Evolutionary conservation across 2,888 invertebrate genomes (phyloP), one percentile per base, ranked within the genome.

Genomic region (Dendrolimus houi): DNA sequence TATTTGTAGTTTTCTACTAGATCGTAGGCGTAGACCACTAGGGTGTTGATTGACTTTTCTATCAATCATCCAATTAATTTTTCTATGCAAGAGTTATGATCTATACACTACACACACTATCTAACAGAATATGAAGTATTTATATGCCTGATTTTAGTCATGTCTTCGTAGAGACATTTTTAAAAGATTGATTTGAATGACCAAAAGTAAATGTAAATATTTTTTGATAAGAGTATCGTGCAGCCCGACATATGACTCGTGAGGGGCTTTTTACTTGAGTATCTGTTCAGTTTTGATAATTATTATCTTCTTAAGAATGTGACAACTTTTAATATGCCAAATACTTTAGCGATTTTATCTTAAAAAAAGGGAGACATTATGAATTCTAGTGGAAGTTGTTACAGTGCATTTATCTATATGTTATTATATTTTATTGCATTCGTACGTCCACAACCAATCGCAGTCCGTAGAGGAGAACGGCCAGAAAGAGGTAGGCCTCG

Each of bases 351-450:
- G 75, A 77, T 74, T 82, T 77, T 74, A 72, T 79, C 79, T 80
- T 76, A 73, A 77, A 76, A 74, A 77, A 82, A 77, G 72, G 47
- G 47, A 47, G 75, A 82, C 75, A 74, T 75, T 79, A 83, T 83
- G 68, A 83, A 82, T 83, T 81, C 72, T 87, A 83, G 85, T 77
- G 75, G 77, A 86, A 82, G 77, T 86, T 87, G 75, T 86, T 85
- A 81, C 79, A 87, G 84, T 85, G 88, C 88, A 89, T 89, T 89
- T 87, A 90, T 83, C 87, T 90, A 86, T 85, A 84, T 87, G 81
- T 87, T 89, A 81, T 87, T 87, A 87, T 83, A 88, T 90, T 89
- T 90, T 88, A 90, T 90, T 90, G 90, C 90, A 90, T 90, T 90
- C 90, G 83, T 90, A 83, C 90, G 87, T 83, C 90, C 80, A 89